Conservation (phyloP, 2,888 invertebrate species). For the Chirona hameri region DNA sequence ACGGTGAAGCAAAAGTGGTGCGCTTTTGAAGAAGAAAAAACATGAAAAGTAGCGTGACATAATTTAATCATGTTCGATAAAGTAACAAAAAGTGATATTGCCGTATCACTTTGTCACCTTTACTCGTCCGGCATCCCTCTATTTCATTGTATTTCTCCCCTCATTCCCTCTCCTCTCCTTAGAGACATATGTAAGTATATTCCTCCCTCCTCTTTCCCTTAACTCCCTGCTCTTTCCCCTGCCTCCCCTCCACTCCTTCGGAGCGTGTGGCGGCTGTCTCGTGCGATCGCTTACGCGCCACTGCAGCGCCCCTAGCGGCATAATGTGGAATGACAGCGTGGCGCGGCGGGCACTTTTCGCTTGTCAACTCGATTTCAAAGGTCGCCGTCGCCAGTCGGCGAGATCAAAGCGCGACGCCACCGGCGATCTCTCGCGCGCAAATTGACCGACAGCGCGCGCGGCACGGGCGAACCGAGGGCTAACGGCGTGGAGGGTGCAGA, state of each 20-base stretch:
- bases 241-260: not conserved
- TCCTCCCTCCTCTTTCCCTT: not conserved
- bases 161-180: no score
- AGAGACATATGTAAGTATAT: no score
- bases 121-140: no score
- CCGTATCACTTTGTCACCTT: no score
- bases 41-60: no score
- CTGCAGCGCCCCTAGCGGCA: slow-evolving; percentile 7
- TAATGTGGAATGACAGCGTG: not conserved
- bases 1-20: not conserved
- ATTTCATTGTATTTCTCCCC: no score
- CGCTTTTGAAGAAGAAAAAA: no score
- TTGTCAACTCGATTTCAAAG: slow-evolving; percentile 5
- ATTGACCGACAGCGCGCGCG: not conserved
- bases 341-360: slow-evolving; percentile 12
- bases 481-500: no score
- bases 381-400: not conserved
- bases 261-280: not conserved
- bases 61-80: no score
- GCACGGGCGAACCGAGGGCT: not conserved
- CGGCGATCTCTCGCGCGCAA: not conserved
- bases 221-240: not conserved
- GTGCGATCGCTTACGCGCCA: not conserved
- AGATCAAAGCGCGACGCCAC: not conserved
- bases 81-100: no score